Conservation (phyloP, 1,140 invertebrate genomes). For the Brachystomella parvula region DNA sequence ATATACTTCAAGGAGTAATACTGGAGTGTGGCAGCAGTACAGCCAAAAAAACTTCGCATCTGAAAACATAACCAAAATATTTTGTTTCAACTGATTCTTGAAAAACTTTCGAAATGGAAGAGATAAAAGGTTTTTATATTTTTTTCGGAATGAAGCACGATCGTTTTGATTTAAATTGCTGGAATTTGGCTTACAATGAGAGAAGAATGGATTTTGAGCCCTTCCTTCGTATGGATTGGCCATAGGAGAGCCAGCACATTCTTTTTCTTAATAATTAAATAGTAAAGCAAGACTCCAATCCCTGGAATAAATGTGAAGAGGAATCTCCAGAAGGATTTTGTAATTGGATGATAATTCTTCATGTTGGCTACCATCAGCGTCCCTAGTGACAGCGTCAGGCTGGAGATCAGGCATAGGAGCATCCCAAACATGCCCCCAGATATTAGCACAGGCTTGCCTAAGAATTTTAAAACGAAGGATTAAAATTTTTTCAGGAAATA, state of each 20-base stretch:
- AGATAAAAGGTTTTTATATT: background rate
- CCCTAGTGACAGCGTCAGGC: constrained; percentile 27
- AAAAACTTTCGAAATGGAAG: background rate
- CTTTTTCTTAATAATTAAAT: constrained; percentile 12
- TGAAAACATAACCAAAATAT: constrained; percentile 4
- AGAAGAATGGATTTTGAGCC: constrained; percentile 24
- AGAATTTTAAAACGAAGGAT: background rate
- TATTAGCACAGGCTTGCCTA: background rate
- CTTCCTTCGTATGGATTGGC: constrained; percentile 11
- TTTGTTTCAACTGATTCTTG: background rate
- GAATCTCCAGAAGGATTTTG: constrained; percentile 37
- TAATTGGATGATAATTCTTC: constrained; percentile 34
- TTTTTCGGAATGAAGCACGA: background rate
- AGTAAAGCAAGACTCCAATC: constrained; percentile 28
- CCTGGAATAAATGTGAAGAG: constrained; percentile 26
- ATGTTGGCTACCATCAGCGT: constrained; percentile 33
- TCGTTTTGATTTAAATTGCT: background rate
- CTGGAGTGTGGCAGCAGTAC: constrained; percentile 34
- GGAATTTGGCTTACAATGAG: constrained; percentile 23
- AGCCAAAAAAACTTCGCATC: constrained; percentile 34
- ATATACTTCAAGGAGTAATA: constrained; percentile 37
- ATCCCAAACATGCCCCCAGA: constrained; percentile 18
- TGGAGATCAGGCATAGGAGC: constrained; percentile 32
- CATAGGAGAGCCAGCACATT: background rate
- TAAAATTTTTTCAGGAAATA: too few relatives aligned